Evolutionary conservation across 2,888 invertebrate species (phyloP).

Genomic region (Drosophila pseudotakahashii): DNA sequence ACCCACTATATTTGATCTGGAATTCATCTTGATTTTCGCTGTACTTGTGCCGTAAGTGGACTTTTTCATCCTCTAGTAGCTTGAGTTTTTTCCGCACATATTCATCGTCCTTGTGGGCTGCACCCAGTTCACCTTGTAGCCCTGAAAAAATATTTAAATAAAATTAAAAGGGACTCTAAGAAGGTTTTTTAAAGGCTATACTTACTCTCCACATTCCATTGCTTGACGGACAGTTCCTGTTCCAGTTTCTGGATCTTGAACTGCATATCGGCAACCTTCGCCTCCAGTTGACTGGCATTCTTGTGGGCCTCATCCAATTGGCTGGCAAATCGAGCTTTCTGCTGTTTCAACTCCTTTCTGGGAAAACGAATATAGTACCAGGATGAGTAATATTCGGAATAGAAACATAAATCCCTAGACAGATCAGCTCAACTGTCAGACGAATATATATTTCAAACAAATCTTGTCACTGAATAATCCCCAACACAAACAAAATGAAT

Average conservation of each 20-base stretch:
- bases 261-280: constrained; percentile 82
- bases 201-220: constrained; percentile 84
- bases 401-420: constrained; percentile 29
- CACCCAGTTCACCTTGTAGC: constrained; percentile 83
- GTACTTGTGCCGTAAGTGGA: constrained; percentile 80
- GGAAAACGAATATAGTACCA: constrained; percentile 26
- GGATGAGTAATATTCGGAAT: constrained; percentile 13
- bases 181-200: neutral
- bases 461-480: constrained; percentile 47
- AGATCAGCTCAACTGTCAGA: constrained; percentile 45
- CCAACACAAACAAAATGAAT: constrained; percentile 57
- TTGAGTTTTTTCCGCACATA: constrained; percentile 83
- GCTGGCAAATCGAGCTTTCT: constrained; percentile 81
- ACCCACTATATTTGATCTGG: constrained; percentile 81
- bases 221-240: constrained; percentile 82
- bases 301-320: constrained; percentile 83
- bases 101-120: constrained; percentile 83
- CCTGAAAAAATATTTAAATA: constrained; percentile 64
- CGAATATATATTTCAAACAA: constrained; percentile 48
- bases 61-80: constrained; percentile 83
- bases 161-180: neutral
- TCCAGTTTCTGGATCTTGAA: constrained; percentile 82
- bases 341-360: constrained; percentile 83
- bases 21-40: constrained; percentile 83
- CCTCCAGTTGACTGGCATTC: constrained; percentile 80